A percentile compares a stretch with the other conserved stretches of the same genome.
These are phyloP conservation scores for Limnodromus scolopaceus DNA, from an alignment of 2,797 vertebrate genomes.

Conservation along the genomic window DNA sequence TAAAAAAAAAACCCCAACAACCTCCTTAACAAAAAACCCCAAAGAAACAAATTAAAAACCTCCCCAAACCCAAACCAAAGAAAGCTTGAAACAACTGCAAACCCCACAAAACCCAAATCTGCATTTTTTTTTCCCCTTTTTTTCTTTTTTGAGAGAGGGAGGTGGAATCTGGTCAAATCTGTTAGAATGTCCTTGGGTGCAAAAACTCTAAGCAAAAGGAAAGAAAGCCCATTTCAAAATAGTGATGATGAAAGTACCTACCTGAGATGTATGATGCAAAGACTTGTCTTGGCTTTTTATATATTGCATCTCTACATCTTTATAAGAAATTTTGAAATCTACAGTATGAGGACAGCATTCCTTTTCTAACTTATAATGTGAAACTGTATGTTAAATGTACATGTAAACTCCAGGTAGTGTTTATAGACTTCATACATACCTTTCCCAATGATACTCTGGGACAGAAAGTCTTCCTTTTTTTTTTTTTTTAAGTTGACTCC, in stretches of 20 bases:
- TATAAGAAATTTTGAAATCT: background rate
- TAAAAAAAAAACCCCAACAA: background rate
- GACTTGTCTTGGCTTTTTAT: background rate
- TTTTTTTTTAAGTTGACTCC: background rate
- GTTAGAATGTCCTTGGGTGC: background rate
- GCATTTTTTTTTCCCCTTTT: background rate
- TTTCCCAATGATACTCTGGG: background rate
- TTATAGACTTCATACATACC: background rate
- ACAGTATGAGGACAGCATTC: background rate
- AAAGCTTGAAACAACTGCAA: background rate
- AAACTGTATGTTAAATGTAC: background rate
- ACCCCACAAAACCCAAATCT: background rate
- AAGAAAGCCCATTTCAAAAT: background rate
- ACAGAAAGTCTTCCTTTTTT: background rate
- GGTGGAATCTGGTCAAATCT: background rate
- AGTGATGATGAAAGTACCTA: background rate
- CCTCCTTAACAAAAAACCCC: background rate
- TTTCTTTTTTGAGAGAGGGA: background rate
- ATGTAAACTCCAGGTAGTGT: background rate
- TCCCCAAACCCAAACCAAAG: background rate
- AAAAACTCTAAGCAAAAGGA: background rate
- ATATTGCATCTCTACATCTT: background rate
- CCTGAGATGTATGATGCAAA: background rate
- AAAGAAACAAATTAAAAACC: background rate
- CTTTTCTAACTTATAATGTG: background rate